A percentile compares a stretch with the other conserved stretches of the same genome.
These are phyloP conservation scores for Brachycybe producta DNA, from an alignment of 2,888 invertebrate species.

Conservation along the genomic window DNA sequence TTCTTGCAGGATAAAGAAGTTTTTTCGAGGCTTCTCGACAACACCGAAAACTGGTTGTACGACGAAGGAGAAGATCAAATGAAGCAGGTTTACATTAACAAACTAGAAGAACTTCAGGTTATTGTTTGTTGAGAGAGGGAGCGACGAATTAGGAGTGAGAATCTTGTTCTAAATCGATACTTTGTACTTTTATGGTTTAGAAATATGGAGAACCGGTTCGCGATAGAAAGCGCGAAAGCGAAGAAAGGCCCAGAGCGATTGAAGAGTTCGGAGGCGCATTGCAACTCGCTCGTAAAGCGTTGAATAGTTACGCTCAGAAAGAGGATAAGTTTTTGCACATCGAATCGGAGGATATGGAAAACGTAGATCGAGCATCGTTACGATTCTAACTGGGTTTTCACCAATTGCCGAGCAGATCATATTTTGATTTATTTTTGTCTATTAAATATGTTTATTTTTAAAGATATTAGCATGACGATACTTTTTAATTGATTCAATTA, in stretches of 20 bases:
- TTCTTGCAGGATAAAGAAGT: constrained; percentile 26
- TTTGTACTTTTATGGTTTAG: constrained; percentile 36
- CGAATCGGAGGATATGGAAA: constrained; percentile 50
- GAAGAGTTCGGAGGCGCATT: constrained; percentile 66
- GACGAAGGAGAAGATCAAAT: constrained; percentile 91
- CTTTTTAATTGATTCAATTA: background rate
- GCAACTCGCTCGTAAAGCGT: constrained; percentile 63
- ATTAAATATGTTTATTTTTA: background rate
- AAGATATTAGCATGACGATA: background rate
- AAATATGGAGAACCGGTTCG: constrained; percentile 80
- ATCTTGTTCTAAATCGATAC: background rate
- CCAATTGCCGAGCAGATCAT: too few relatives aligned
- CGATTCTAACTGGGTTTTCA: constrained; percentile 24
- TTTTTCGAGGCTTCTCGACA: constrained; percentile 48
- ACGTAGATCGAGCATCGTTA: constrained; percentile 54
- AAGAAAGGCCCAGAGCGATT: constrained; percentile 61
- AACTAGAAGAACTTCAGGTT: constrained; percentile 40
- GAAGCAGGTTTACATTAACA: constrained; percentile 50
- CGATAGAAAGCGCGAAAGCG: constrained; percentile 64
- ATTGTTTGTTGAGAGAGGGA: too few relatives aligned
- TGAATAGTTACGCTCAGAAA: constrained; percentile 48
- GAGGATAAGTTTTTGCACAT: constrained; percentile 67
- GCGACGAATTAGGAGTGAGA: background rate
- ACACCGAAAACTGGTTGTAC: constrained; percentile 92
- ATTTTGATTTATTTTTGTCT: background rate